Evolutionary conservation across 2,113 vertebrate species (phyloP).

Genomic region (Delphinus delphis): DNA sequence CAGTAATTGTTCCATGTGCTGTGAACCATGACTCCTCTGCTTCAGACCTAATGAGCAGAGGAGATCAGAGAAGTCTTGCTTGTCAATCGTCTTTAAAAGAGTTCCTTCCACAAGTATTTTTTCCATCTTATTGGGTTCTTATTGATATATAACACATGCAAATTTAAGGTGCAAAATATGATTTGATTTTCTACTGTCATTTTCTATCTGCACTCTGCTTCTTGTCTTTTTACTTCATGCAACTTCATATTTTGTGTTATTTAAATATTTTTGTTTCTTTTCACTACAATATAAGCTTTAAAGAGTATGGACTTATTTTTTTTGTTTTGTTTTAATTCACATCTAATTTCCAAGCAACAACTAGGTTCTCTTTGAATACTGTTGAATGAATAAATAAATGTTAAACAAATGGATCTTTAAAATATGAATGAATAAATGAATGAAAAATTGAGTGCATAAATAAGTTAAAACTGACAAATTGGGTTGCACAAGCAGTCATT

Average conservation of each 20-base stretch:
- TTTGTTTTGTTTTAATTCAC: background rate
- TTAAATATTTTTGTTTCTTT: background rate
- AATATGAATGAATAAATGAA: background rate
- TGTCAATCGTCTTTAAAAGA: background rate
- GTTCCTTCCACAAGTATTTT: background rate
- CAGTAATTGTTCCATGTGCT: background rate
- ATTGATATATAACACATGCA: background rate
- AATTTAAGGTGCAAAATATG: background rate
- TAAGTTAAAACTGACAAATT: background rate
- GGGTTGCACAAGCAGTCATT: background rate
- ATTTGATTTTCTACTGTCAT: background rate
- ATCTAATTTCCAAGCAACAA: background rate
- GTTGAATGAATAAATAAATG: background rate
- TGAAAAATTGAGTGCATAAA: background rate
- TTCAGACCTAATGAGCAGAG: background rate
- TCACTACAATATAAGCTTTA: background rate
- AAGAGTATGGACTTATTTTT: no score
- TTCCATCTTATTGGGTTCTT: background rate
- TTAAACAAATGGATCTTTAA: background rate
- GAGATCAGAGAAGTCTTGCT: background rate
- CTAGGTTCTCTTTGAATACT: background rate
- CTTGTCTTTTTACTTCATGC: background rate
- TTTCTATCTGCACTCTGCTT: background rate
- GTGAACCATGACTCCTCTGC: background rate
- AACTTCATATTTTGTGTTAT: background rate